Base-by-base conservation (phyloP, 1,140 invertebrate species). In the Cotesia typhae region DNA sequence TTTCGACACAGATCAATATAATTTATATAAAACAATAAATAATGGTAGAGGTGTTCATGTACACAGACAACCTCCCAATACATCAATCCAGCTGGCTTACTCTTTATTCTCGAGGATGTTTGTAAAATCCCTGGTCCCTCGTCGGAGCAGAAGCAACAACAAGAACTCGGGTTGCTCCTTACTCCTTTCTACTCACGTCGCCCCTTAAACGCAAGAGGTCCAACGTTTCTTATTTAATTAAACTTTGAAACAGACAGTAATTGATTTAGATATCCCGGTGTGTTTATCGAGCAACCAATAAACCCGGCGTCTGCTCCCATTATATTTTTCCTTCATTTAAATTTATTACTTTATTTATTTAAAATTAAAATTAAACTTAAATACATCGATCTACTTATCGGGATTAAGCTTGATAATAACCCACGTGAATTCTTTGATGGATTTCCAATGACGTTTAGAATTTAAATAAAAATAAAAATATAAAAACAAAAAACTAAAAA, bases 241-340 rank as follows among this genome's bases (percentile, higher is more conserved):
- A 59, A 59, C 57, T 59, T 59, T 9, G 57, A 59, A 59, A 59
- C 57, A 59, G 57, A 59, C 57, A 59, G 57, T 59, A 59, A 59
- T 59, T 7, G 57, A 59, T 59, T 59, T 59, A 59, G 57, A 59
- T 59, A 59, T 59, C 57, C 57, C 20, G 20, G 57, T 9, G 57
- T 17, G 57, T 59, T 59, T 59, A 59, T 59, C 57, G 57, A 59
- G 57, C 57, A 59, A 59, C 14, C 57, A 59, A 59, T 59, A 59
- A 59, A 59, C 57, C 57, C 57, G 20, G 14, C 17, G 20, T 59
- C 14, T 59, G 4, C 6, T 59, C 20, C 17, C 28, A 59, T 59
- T 59, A 28, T 59, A 28, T 20, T 59, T 59, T 20, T 20, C 6
- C 57, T 20, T 59, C 57, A 59, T 59, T 59, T 17, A 59, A 59